Conservation (phyloP, 1,140 invertebrate genomes). For the fruit fly (Drosophila melanogaster) region DNA sequence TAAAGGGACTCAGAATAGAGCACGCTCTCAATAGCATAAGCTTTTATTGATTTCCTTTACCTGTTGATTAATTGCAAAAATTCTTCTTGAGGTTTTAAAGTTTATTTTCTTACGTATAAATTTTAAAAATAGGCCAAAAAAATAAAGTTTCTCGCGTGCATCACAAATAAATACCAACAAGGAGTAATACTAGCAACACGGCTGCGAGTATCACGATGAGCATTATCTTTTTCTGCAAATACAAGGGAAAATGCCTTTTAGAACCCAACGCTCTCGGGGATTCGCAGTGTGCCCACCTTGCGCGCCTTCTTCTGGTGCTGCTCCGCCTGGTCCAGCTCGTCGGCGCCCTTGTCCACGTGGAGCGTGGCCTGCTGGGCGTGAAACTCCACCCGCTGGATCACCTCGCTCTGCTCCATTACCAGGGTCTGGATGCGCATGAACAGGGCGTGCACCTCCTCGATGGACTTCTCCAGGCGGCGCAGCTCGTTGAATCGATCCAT, state of each 20-base stretch:
- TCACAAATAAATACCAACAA: constrained; percentile 82
- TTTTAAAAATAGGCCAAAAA: constrained; percentile 34
- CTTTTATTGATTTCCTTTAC: background rate
- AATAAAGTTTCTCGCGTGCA: constrained; percentile 23
- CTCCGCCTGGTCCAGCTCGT: constrained; percentile 75
- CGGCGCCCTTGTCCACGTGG: constrained; percentile 74
- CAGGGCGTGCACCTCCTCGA: constrained; percentile 81
- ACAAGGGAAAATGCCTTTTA: background rate
- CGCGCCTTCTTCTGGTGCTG: constrained; percentile 70
- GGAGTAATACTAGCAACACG: constrained; percentile 72
- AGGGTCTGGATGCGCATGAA: constrained; percentile 81
- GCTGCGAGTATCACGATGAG: constrained; percentile 68
- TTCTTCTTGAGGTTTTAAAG: background rate
- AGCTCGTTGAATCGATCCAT: constrained; percentile 82
- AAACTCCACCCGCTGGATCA: constrained; percentile 80
- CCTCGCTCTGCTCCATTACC: constrained; percentile 82
- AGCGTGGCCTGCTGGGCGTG: constrained; percentile 80
- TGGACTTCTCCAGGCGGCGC: constrained; percentile 80
- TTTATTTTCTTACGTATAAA: constrained; percentile 41
- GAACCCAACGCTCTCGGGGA: background rate
- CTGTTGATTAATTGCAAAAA: background rate
- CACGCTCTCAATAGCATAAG: too few relatives aligned
- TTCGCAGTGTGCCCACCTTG: constrained; percentile 58
- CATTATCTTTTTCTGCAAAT: constrained; percentile 80
- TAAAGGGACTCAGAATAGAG: too few relatives aligned